These are phyloP conservation scores for Raja brachyura DNA, from an alignment of 2,113 vertebrate genomes.

Conservation along the genomic window DNA sequence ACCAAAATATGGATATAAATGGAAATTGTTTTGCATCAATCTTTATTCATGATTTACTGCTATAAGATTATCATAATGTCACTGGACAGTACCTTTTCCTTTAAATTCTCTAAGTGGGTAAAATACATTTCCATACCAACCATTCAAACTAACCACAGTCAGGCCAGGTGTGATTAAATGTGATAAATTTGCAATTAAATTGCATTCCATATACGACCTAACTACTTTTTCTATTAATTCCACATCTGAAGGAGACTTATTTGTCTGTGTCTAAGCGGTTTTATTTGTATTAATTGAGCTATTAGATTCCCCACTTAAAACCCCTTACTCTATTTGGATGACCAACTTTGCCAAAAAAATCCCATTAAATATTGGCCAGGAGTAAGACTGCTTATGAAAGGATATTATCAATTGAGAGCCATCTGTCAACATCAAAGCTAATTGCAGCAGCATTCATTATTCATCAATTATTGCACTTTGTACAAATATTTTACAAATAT, in stretches of 20 bases:
- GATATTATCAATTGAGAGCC: not conserved
- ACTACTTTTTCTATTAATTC: not conserved
- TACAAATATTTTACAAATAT: not conserved
- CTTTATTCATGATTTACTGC: not conserved
- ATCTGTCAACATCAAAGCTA: not conserved
- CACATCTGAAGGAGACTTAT: not conserved
- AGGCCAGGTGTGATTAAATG: not conserved
- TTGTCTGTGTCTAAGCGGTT: not conserved
- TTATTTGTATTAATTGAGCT: not conserved
- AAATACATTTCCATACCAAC: not conserved
- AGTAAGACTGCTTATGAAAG: not conserved
- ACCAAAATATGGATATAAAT: not conserved
- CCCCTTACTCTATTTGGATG: not conserved
- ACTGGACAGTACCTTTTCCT: not conserved
- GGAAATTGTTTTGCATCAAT: not conserved
- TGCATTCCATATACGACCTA: not conserved
- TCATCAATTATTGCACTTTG: not conserved
- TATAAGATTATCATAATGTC: not conserved
- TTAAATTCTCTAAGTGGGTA: not conserved
- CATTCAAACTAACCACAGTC: not conserved
- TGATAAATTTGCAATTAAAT: not conserved
- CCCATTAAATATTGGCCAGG: not conserved
- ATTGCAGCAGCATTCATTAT: not conserved
- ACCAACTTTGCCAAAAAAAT: not conserved
- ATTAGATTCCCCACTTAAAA: not conserved